Conservation (phyloP, 2,113 vertebrate genomes). For the Psilopsiagon aurifrons region DNA sequence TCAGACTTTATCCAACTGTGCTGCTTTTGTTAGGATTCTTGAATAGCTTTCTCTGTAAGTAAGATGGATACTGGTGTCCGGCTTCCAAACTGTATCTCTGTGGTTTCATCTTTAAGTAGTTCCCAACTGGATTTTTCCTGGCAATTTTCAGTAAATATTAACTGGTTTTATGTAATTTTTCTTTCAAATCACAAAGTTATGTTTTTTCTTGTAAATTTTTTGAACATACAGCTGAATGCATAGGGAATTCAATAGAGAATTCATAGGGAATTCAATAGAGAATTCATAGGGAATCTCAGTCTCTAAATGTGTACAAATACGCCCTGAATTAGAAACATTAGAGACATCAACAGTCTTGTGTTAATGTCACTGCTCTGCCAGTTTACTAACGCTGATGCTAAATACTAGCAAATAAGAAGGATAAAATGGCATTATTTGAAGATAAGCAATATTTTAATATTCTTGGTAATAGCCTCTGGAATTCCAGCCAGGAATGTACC, state of each 20-base stretch:
- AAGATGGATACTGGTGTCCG: neutral
- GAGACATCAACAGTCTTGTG: neutral
- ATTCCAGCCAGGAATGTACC: neutral
- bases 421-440: neutral
- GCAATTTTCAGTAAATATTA: neutral
- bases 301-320: neutral
- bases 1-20: neutral
- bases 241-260: neutral
- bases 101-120: neutral
- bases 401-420: neutral
- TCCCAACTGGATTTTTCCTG: neutral
- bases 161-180: neutral
- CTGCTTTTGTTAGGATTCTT: neutral
- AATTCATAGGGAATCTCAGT: neutral
- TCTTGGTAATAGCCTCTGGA: neutral
- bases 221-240: neutral
- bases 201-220: neutral
- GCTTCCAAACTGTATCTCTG: neutral
- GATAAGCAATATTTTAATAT: neutral
- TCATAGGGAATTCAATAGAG: neutral
- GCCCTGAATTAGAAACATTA: neutral
- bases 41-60: neutral
- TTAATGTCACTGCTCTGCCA: neutral
- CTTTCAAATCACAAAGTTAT: neutral
- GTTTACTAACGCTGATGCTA: neutral